Evolutionary conservation across 1,140 invertebrate species (phyloP).

Genomic region (Drosophila subpulchrella): DNA sequence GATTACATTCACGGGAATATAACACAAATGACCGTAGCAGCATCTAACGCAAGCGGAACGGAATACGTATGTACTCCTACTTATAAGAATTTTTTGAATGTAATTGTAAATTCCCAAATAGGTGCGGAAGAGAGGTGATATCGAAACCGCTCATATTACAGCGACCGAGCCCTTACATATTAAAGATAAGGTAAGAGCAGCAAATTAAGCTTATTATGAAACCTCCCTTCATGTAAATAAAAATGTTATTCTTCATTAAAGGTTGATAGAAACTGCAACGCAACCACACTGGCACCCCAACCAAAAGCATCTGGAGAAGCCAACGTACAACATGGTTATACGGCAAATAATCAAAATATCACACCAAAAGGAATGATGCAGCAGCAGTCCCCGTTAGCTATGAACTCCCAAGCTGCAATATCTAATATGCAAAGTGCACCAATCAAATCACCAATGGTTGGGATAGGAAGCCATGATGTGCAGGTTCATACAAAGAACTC

Average conservation of each 20-base stretch:
- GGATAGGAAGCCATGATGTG: slow-evolving; percentile 24
- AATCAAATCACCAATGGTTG: slow-evolving; percentile 42
- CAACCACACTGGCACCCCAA: slow-evolving; percentile 84
- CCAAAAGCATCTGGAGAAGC: slow-evolving; percentile 53
- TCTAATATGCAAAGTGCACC: slow-evolving; percentile 54
- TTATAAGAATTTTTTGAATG: too few relatives aligned
- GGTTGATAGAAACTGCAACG: slow-evolving; percentile 91
- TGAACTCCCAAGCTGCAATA: slow-evolving; percentile 25
- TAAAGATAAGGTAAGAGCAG: slow-evolving; percentile 72
- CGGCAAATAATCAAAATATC: slow-evolving; percentile 63
- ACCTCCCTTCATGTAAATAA: neutral
- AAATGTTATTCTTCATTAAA: slow-evolving; percentile 11
- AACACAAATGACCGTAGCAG: slow-evolving; percentile 85
- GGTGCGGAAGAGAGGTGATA: slow-evolving; percentile 71
- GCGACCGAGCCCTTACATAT: slow-evolving; percentile 78
- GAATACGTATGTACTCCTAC: slow-evolving; percentile 64
- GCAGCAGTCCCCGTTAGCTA: slow-evolving; percentile 26
- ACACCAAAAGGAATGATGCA: slow-evolving; percentile 30
- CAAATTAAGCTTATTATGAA: neutral
- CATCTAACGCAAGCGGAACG: slow-evolving; percentile 80
- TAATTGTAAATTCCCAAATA: slow-evolving; percentile 5
- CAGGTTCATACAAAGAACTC: slow-evolving; percentile 32
- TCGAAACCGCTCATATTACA: slow-evolving; percentile 75
- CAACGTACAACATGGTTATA: slow-evolving; percentile 46
- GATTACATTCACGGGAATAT: slow-evolving; percentile 83